A percentile compares a stretch with the other conserved stretches of the same genome.
phyloP scores from a whole-genome alignment of 2,113 vertebrate genomes.

The Tricholaema leucomelas region DNA sequence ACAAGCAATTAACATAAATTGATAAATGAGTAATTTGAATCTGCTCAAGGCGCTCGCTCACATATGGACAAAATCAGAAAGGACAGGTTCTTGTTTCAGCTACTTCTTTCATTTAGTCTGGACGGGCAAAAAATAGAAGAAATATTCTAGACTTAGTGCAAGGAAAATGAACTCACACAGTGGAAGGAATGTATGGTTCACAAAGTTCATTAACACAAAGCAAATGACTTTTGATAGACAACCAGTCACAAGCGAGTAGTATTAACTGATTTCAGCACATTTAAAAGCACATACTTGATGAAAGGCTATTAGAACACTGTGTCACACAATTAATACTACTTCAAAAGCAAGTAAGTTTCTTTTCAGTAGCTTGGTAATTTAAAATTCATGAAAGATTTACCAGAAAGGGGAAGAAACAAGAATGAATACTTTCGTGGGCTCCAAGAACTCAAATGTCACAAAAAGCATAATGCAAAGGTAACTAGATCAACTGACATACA shows the following conservation, averaged over 20 bases:
- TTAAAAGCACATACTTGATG: conserved; percentile 57
- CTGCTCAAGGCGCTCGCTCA: conserved; percentile 73
- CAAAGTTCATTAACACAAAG: conserved; percentile 68
- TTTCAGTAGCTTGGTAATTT: conserved; percentile 62
- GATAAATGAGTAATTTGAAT: conserved; percentile 90
- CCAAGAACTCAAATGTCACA: conserved; percentile 35
- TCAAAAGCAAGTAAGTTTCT: conserved; percentile 43
- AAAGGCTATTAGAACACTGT: conserved; percentile 65
- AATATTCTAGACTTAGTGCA: conserved; percentile 44
- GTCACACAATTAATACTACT: conserved; percentile 71
- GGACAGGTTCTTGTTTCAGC: conserved; percentile 69
- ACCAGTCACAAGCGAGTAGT: conserved; percentile 29
- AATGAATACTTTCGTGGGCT: conserved; percentile 36
- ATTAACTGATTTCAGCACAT: conserved; percentile 60
- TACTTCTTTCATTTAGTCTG: conserved; percentile 65
- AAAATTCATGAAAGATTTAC: conserved; percentile 66
- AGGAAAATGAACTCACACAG: conserved; percentile 59
- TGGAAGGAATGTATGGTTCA: conserved; percentile 64
- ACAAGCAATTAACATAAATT: conserved; percentile 92
- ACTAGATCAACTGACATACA: not conserved
- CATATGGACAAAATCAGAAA: conserved; percentile 83
- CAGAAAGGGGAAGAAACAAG: conserved; percentile 37
- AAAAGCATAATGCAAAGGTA: conserved; percentile 53
- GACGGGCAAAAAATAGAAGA: conserved; percentile 72
- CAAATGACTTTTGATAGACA: conserved; percentile 75